Evolutionary conservation across 2,797 vertebrate genomes (phyloP).

Genomic region (Hydrolagus colliei): DNA sequence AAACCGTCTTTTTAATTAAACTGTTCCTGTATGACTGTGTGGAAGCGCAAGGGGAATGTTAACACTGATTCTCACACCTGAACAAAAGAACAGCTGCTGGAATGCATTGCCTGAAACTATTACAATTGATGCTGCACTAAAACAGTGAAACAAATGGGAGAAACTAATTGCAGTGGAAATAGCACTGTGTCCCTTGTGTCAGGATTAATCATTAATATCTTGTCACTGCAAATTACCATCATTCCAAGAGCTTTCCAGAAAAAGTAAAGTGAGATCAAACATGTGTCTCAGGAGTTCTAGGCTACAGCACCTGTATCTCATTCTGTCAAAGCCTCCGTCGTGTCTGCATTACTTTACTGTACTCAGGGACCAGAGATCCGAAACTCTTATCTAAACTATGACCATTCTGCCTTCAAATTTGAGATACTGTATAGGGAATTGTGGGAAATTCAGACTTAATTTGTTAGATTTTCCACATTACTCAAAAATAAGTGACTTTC

Average conservation of each 20-base stretch:
- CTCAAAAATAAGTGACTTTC: too few species aligned
- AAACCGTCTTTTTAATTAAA: conserved; percentile 3
- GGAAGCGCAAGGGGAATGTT: background rate
- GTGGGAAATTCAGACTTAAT: too few species aligned
- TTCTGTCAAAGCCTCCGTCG: background rate
- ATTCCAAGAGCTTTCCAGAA: background rate
- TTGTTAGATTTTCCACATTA: too few species aligned
- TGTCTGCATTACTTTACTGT: too few species aligned
- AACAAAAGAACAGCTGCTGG: background rate
- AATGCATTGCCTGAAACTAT: too few species aligned
- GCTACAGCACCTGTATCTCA: conserved; percentile 10
- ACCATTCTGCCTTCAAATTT: too few species aligned
- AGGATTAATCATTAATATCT: conserved; percentile 15
- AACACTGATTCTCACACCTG: background rate
- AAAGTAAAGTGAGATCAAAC: conserved; percentile 10
- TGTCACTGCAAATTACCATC: conserved; percentile 14
- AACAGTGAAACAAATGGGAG: background rate
- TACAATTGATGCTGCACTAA: background rate
- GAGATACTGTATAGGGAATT: too few species aligned
- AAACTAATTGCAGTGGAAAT: background rate
- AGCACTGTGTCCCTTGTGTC: background rate
- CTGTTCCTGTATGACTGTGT: background rate
- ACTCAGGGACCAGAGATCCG: too few species aligned
- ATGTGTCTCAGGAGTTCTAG: background rate
- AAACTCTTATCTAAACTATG: too few species aligned